Conservation (phyloP, 2,888 invertebrate species). For the Chloroclysta siterata region DNA sequence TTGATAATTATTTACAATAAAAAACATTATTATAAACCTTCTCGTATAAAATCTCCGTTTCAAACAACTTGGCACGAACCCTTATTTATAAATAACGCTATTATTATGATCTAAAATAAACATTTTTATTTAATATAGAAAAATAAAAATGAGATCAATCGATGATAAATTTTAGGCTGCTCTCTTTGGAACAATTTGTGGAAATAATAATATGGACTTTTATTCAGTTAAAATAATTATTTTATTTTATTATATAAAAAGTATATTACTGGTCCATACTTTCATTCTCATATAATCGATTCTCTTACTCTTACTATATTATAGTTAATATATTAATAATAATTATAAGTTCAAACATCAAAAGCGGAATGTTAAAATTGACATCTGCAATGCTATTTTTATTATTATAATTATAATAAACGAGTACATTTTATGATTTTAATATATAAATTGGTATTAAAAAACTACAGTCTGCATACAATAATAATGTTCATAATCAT, state of each 20-base stretch:
- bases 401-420: conserved; percentile 12
- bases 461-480: conserved; percentile 19
- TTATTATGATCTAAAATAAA: conserved; percentile 70
- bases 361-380: conserved; percentile 76
- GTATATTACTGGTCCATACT: conserved; percentile 63
- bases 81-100: conserved; percentile 40
- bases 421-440: conserved; percentile 30
- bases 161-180: conserved; percentile 83
- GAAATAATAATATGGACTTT: conserved; percentile 57
- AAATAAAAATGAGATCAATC: conserved; percentile 84
- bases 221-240: conserved; percentile 42
- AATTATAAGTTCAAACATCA: conserved; percentile 58
- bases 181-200: conserved; percentile 83
- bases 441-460: conserved; percentile 21
- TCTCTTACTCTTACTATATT: conserved; percentile 21
- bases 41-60: conserved; percentile 66
- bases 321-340: conserved; percentile 19
- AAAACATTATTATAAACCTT: conserved; percentile 57
- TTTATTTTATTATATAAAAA: conserved; percentile 44
- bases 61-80: conserved; percentile 76
- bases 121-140: conserved; percentile 75
- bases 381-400: conserved; percentile 38
- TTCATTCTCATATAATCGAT: conserved; percentile 35
- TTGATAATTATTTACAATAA: conserved; percentile 60
- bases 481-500: neutral